A percentile compares a stretch with the other conserved stretches of the same genome.
These are phyloP conservation scores for Periophthalmodon schlosseri DNA, from an alignment of 2,113 vertebrate genomes.

Conservation along the genomic window DNA sequence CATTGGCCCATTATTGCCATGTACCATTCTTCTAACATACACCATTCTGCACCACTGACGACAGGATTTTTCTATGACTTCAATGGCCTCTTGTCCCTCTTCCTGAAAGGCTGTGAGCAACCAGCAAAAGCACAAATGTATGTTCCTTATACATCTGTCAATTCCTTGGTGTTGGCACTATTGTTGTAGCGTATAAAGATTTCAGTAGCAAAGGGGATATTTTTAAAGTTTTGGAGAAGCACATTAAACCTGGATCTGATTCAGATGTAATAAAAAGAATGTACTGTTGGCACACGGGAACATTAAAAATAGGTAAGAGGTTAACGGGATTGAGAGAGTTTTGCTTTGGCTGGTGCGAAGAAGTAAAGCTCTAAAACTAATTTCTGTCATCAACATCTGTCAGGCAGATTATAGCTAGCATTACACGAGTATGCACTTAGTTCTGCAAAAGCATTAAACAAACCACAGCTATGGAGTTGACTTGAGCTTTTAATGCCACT, in stretches of 20 bases:
- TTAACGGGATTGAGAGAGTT: slow-evolving; percentile 38
- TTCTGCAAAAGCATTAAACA: slow-evolving; percentile 54
- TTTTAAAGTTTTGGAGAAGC: background rate
- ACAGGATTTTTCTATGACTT: slow-evolving; percentile 16
- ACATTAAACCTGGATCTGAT: slow-evolving; percentile 2
- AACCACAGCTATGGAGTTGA: slow-evolving; percentile 33
- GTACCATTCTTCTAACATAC: background rate
- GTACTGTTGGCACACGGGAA: background rate
- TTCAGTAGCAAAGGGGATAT: slow-evolving; percentile 6
- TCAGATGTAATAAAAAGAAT: background rate
- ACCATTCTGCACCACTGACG: slow-evolving; percentile 10
- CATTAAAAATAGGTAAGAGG: slow-evolving; percentile 16
- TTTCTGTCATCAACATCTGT: slow-evolving; percentile 55
- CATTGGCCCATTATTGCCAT: slow-evolving; percentile 8
- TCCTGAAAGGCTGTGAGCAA: slow-evolving; percentile 23
- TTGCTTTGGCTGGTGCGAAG: slow-evolving; percentile 25
- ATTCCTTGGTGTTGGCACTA: slow-evolving; percentile 33
- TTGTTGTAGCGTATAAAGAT: slow-evolving; percentile 28
- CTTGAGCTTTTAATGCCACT: slow-evolving; percentile 48
- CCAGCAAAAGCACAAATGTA: slow-evolving; percentile 21
- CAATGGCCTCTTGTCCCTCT: slow-evolving; percentile 26
- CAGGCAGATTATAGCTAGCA: slow-evolving; percentile 48
- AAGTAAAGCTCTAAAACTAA: slow-evolving; percentile 49
- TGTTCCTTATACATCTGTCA: slow-evolving; percentile 38
- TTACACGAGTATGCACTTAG: slow-evolving; percentile 42